Evolutionary conservation across 2,888 invertebrate species (phyloP), one percentile per base, ranked within the genome.

Genomic region (Scaptomyza reducta): DNA sequence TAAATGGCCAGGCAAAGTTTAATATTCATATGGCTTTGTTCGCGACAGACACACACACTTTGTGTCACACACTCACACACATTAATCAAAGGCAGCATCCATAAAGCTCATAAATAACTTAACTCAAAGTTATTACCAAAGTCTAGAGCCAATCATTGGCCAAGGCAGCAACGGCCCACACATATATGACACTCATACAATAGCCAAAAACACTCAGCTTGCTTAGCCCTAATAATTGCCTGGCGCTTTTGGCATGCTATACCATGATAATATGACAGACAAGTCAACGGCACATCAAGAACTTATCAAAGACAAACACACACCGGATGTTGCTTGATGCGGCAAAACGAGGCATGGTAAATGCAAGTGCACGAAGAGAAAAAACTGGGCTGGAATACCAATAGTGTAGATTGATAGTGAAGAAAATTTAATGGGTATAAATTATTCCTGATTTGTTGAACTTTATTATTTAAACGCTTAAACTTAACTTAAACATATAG

Each of bases 241-340:
- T 55, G 68, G 76, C 70, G 74, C 76, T 77, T 86, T 76, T 79
- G 89, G 86, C 86, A 86, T 67, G 81, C 70, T 54, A 79, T 54
- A 85, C 84, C 77, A 77, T 70, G 87, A 87, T 89, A 75, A 87
- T 89, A 86, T 88, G 89, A 89, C 88, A 88, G 85, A 74, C 77
- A 64, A 87, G 76, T 86, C 88, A 83, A 56, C 80, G 72, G 62
- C 73, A 66, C 77, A 75, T 71, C 82, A 78, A 67, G 71, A 78
- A 80, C 68, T 76, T 77, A 76, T 84, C 77, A 74, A 59, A 71
- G 54, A 42, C 62, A 49, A 42, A 58, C 47, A 22, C 50, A 22
- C 55, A 51, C 82, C 82, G 80, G 80, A 81, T 86, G 53, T 31
- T 80, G 68, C 46, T 38, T 22, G 29, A 33, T 22, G 58, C 33